Evolutionary conservation across 23 tunicate species (phyloP).

Genomic region (Botrylloides violaceus): DNA sequence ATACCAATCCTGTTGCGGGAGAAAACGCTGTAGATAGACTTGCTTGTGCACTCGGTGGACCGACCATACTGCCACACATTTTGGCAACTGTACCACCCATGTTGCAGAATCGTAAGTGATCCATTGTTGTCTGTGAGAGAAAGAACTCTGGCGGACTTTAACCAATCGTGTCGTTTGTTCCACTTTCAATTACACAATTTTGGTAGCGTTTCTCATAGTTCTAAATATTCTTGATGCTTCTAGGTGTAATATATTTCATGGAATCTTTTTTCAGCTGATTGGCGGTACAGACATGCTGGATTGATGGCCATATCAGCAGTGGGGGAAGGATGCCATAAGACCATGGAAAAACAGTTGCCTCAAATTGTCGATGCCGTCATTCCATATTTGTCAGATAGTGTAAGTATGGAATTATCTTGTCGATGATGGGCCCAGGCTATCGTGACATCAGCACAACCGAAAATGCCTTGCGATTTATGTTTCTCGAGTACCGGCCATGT

Average conservation of each 20-base stretch:
- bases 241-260: background rate
- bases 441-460: too few relatives aligned
- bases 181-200: too few relatives aligned
- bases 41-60: slow-evolving; percentile 96
- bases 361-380: slow-evolving; percentile 73
- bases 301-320: slow-evolving; percentile 93
- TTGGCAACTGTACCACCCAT: slow-evolving; percentile 83
- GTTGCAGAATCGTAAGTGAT: slow-evolving; percentile 63
- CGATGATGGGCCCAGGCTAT: too few relatives aligned
- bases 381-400: slow-evolving; percentile 68
- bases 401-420: too few relatives aligned
- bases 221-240: background rate
- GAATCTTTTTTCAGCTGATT: slow-evolving; percentile 44
- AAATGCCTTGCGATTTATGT: too few relatives aligned
- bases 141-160: too few relatives aligned
- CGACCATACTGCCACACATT: slow-evolving; percentile 69
- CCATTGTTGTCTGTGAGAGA: background rate
- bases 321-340: slow-evolving; percentile 93
- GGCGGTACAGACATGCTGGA: slow-evolving; percentile 92
- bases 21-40: slow-evolving; percentile 95
- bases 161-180: too few relatives aligned
- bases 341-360: slow-evolving; percentile 69
- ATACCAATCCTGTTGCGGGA: slow-evolving; percentile 79
- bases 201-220: too few relatives aligned
- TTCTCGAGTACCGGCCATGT: too few relatives aligned